Base-by-base conservation (phyloP, 2,797 vertebrate species). In the Falco novaeseelandiae region DNA sequence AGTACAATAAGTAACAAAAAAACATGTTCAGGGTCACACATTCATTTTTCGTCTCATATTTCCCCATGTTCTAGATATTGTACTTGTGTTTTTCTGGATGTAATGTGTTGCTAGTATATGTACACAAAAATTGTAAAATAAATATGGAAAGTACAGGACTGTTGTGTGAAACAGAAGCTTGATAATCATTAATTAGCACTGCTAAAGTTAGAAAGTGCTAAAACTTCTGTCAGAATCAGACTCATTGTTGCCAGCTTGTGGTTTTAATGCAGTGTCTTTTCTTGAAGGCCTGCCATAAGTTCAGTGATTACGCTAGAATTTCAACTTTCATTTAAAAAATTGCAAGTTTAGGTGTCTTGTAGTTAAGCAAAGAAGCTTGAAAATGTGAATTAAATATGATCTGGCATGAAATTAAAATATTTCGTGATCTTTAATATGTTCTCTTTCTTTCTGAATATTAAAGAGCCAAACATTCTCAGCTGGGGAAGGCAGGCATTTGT, bases 111-210 rank as follows among this genome's bases (percentile, higher is more conserved):
- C 21, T 62, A 57, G 34, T 65, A 51, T 23, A 71, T 17, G 57
- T 25, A 66, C 23, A 34, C 10, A 84, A 71, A 87, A 63, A 38
- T n/a, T 51, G 40, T 21, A 52, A 90, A 83, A n/a, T 78, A 83
- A 44, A 3, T 89, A 78, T 77, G 18, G 32, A 49, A 77, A 80
- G 20, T 36, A 46, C 13, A 90, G 44, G 29, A 79, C 34, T 55
- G 21, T 76, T 79, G 49, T 92, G 87, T 78, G 71, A 87, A 93
- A 52, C 49, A 90, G 72, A 83, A 88, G 14, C 51, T 87, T 63
- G 46, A 52, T 92, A 92, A 92, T 89, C 71, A 77, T 91, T 96
- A 91, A 91, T 95, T 96, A 93, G 40, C 67, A 77, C 36, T 55
- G 20, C 66, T 87, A 87, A 89, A 94, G n/a, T 83, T 70, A 89